A percentile compares a stretch with the other conserved stretches of the same genome.
Evolutionary conservation across 1,140 invertebrate genomes (phyloP).

Genomic region (Melitaea cinxia): DNA sequence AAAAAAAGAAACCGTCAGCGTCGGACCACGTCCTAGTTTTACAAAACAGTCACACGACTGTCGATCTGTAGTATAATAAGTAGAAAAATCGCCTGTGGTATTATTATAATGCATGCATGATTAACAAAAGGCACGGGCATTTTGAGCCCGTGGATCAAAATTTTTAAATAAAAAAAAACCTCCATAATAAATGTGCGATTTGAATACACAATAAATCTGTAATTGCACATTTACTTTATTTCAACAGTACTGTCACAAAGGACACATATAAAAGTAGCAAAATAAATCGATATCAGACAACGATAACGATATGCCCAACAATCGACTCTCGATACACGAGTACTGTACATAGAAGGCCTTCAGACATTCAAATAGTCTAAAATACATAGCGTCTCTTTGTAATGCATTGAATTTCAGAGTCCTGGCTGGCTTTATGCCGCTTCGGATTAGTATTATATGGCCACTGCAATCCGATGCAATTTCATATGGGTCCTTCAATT

Average conservation of each 20-base stretch:
- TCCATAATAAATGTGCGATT: too few relatives aligned
- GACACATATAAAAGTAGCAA: background rate
- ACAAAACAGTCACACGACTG: too few relatives aligned
- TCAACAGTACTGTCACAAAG: background rate
- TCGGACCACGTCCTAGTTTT: too few relatives aligned
- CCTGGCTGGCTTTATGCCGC: conserved; percentile 5
- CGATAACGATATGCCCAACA: conserved; percentile 5
- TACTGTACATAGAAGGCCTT: conserved; percentile 4
- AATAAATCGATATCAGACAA: conserved; percentile 1
- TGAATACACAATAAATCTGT: background rate
- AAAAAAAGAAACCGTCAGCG: too few relatives aligned
- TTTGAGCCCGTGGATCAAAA: too few relatives aligned
- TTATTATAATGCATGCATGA: too few relatives aligned
- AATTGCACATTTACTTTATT: background rate
- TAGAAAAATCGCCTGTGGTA: too few relatives aligned
- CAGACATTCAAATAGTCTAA: conserved; percentile 19
- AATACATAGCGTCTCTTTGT: conserved; percentile 14
- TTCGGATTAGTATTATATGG: background rate
- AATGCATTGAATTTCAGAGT: conserved; percentile 18
- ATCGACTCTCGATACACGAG: conserved; percentile 4
- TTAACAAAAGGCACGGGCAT: too few relatives aligned
- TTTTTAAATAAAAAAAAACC: too few relatives aligned
- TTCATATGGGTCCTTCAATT: background rate
- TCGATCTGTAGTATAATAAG: too few relatives aligned
- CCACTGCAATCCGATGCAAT: background rate